Evolutionary conservation across 2,888 invertebrate species (phyloP), one percentile per base, ranked within the genome.

Genomic region (Chrysotoxum bicinctum): DNA sequence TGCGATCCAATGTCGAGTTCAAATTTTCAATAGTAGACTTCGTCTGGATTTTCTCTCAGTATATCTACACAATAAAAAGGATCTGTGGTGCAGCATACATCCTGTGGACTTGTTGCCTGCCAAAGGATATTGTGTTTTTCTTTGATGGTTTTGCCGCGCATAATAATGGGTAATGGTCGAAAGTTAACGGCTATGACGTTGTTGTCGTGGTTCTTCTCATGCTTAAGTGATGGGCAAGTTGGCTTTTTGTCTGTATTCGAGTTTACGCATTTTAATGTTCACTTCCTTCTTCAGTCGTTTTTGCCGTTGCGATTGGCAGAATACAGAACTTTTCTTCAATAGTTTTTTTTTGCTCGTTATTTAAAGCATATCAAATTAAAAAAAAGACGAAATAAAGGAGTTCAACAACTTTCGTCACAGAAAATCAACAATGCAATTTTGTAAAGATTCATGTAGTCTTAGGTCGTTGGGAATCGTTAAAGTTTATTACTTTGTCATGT

Each of bases 81-180:
- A 58, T 56, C 35, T 48, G 12, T 10, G 16, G 16, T 60, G 60
- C 48, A 21, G 62, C 45, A 64, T 30, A 54, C 70, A 58, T 52
- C 45, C 58, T 50, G 37, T 68, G 43, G 64, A 85, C 81, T 81
- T 85, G 80, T 81, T 85, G 76, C 81, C 80, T 69, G 80, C 68
- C 85, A 79, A 72, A 72, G 84, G 79, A 79, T 79, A 72, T 79
- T 84, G 70, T 84, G 70, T 60, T 70, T 26, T 23, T 48, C 78
- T 60, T 43, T 78, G 64, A 74, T 78, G 60, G 74, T 75, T 66
- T 72, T 84, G 79, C 70, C 37, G 75, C 83, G 73, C 84, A 84
- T 76, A 68, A 76, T 79, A 84, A 84, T 84, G 75, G 79, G 72
- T 84, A 76, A 84, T 75, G 75, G 79, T 62, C 72, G 70, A 72